Evolutionary conservation across 2,113 vertebrate genomes (phyloP), one percentile per base, ranked within the genome.

Genomic region (Sterna hirundo): DNA sequence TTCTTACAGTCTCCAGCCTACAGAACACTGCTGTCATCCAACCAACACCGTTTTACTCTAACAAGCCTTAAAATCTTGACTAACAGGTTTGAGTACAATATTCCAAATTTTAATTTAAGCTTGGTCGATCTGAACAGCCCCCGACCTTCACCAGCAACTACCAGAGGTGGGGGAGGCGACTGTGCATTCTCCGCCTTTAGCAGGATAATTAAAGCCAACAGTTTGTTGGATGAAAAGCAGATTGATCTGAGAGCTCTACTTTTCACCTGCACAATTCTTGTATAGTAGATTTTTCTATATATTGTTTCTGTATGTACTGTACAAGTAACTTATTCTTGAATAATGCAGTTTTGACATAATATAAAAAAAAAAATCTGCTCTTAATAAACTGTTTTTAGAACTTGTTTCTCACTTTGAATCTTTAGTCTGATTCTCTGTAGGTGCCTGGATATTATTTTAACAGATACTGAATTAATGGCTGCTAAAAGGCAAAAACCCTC

Each of bases 311-410:
- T 98, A 97, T 98, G 98, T 98, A 98, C 97, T 98, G 98, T 98
- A 98, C 86, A 92, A 96, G 93, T 98, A 98, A 98, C 97, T 98
- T 98, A 98, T 98, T 98, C 97, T 98, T 89, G 79, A 97, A 97
- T 95, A 97, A 96, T 96, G 97, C 96, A 36, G 96, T 97, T 98
- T 98, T 97, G 96, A 97, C 96, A 13, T 91, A 95, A 97, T 97
- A 97, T 98, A 97, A 64, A 69, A 84, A 96, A 60, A 65, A 68
- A 30, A 93, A 78, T 95, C 94, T 94, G 94, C 97, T 96, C 93
- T 93, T 97, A 97, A 98, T 97, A 97, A 97, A 98, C 97, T 92
- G 83, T 97, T 97, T 98, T 95, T 91, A 97, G 93, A 97, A 97
- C 85, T 94, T 3, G 76, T 93, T 93, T 91, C 80, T 88, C 40